Conservation (phyloP, 2,888 invertebrate species). For the Podabrus alpinus region DNA sequence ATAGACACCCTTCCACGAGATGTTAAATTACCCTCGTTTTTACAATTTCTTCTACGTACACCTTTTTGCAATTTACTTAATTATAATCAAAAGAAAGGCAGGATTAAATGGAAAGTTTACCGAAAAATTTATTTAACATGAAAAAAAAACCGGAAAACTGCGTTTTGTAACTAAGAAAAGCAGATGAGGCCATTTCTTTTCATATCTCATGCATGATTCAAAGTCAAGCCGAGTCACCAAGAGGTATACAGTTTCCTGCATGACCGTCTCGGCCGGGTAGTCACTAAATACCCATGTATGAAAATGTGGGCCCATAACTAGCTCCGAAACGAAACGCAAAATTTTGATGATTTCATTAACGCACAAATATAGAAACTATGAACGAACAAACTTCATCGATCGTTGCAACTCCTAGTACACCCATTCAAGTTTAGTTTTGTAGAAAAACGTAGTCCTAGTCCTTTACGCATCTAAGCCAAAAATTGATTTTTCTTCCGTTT, state of each 20-base stretch:
- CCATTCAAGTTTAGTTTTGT: not conserved
- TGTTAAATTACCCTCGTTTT: not conserved
- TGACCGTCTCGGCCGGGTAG: too few species aligned
- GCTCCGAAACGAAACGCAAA: too few species aligned
- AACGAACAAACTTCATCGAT: not conserved
- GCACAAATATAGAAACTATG: not conserved
- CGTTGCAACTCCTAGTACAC: not conserved
- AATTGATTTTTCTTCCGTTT: not conserved
- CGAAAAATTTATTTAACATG: not conserved
- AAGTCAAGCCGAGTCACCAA: not conserved
- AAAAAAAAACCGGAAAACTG: not conserved
- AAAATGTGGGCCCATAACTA: too few species aligned
- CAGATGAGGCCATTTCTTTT: not conserved
- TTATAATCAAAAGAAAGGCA: not conserved
- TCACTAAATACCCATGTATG: too few species aligned
- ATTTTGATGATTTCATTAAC: not conserved
- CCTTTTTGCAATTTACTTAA: not conserved
- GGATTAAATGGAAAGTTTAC: not conserved
- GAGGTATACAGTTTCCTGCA: too few species aligned
- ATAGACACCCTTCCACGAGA: not conserved
- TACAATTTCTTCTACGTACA: not conserved
- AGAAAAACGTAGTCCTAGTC: not conserved
- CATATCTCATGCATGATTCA: not conserved
- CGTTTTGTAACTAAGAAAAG: too few species aligned
- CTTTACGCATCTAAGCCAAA: not conserved